Evolutionary conservation across 2,888 invertebrate species (phyloP).

Genomic region (Ophraella communa): DNA sequence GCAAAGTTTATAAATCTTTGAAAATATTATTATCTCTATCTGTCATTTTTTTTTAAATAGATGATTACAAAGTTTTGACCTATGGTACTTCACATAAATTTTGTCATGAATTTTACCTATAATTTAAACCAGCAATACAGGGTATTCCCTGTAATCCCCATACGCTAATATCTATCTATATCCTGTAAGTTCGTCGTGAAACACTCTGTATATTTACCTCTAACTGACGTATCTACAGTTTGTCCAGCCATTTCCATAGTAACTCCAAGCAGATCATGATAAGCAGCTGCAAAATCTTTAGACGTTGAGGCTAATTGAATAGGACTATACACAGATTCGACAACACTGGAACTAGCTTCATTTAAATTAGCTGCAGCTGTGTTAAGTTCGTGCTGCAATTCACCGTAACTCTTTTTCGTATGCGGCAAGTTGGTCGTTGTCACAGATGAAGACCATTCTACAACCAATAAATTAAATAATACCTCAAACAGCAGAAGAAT

Average conservation of each 20-base stretch:
- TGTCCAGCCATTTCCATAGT: constrained; percentile 88
- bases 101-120: no score
- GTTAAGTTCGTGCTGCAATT: constrained; percentile 85
- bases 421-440: constrained; percentile 78
- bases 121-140: no score
- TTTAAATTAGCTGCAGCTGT: constrained; percentile 84
- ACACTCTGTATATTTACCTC: constrained; percentile 49
- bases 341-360: constrained; percentile 83
- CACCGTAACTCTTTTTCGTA: constrained; percentile 75
- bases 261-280: constrained; percentile 77
- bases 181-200: no score
- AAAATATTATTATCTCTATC: no score
- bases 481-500: not conserved
- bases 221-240: constrained; percentile 75
- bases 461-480: not conserved
- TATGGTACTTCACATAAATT: no score
- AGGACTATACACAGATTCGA: constrained; percentile 75
- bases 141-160: no score
- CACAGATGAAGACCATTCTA: constrained; percentile 74
- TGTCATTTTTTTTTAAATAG: no score
- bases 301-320: constrained; percentile 75
- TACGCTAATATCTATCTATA: no score
- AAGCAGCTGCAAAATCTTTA: constrained; percentile 79
- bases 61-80: no score
- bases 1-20: no score